Evolutionary conservation across 2,797 vertebrate species (phyloP).

Genomic region (Xenopus petersii): DNA sequence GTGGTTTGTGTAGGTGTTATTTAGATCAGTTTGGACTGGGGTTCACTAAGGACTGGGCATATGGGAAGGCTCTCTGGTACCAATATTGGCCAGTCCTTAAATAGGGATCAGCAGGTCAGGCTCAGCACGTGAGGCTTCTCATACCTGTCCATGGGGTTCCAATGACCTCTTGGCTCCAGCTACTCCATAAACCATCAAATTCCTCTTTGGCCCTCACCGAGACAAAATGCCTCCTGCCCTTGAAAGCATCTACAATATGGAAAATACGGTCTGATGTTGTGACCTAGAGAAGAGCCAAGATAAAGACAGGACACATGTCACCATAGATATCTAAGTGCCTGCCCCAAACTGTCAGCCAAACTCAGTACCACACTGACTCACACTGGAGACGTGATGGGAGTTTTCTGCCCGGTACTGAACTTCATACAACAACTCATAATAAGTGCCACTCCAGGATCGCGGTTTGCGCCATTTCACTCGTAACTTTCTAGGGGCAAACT

Average conservation of each 20-base stretch:
- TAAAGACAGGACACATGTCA: neutral
- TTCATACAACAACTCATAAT: constrained; percentile 67
- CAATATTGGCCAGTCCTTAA: no score
- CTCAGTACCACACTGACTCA: constrained; percentile 14
- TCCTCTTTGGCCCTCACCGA: constrained; percentile 76
- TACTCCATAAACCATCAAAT: constrained; percentile 75
- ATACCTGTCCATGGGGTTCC: constrained; percentile 77
- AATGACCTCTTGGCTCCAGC: constrained; percentile 71
- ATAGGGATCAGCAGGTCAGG: no score
- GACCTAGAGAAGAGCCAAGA: neutral
- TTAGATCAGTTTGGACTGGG: no score
- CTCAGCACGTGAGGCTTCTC: no score
- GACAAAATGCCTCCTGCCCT: constrained; percentile 64
- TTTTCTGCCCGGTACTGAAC: constrained; percentile 70
- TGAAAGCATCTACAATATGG: constrained; percentile 66
- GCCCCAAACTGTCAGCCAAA: no score
- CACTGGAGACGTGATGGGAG: constrained; percentile 28
- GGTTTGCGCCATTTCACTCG: constrained; percentile 75
- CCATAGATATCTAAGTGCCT: neutral
- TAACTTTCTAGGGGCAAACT: constrained; percentile 55
- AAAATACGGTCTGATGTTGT: constrained; percentile 3
- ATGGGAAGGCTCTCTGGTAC: no score
- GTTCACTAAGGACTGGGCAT: no score
- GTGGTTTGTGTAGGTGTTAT: no score
- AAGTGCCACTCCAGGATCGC: constrained; percentile 68